phyloP scores from a whole-genome alignment of 2,797 vertebrate species.

The Heterohyrax brucei region DNA sequence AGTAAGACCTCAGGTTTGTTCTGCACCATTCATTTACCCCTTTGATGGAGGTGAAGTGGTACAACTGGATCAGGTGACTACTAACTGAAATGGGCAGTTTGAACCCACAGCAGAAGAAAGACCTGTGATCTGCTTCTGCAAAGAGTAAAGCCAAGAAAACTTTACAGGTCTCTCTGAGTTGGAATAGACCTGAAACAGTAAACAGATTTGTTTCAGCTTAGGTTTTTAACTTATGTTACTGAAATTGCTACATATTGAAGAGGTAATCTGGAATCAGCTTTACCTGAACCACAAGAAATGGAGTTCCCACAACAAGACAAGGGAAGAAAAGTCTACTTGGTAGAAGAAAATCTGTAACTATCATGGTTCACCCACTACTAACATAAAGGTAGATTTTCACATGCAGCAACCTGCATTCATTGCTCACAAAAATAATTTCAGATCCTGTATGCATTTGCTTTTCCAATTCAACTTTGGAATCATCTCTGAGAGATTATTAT shows the following conservation, averaged over 20 bases:
- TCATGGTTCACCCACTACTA: not conserved
- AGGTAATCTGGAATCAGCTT: not conserved
- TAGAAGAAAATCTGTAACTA: not conserved
- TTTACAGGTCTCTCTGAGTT: not conserved
- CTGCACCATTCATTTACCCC: not conserved
- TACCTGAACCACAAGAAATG: not conserved
- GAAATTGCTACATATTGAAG: not conserved
- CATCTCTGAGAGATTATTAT: slow-evolving; percentile 6
- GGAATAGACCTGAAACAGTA: not conserved
- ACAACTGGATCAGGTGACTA: not conserved
- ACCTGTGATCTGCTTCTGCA: not conserved
- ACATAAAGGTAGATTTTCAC: not conserved
- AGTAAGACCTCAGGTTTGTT: not conserved
- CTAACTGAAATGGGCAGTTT: not conserved
- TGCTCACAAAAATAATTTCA: slow-evolving; percentile 50
- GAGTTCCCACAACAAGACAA: not conserved
- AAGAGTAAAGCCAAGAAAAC: not conserved
- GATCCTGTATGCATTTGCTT: not conserved
- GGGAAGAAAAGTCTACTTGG: not conserved
- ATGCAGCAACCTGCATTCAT: not conserved
- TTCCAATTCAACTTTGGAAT: slow-evolving; percentile 52
- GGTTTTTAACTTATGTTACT: not conserved
- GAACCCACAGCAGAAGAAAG: not conserved
- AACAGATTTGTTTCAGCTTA: not conserved
- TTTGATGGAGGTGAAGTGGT: not conserved